Conservation (phyloP, 1,140 invertebrate species). For the Cydia fagiglandana region DNA sequence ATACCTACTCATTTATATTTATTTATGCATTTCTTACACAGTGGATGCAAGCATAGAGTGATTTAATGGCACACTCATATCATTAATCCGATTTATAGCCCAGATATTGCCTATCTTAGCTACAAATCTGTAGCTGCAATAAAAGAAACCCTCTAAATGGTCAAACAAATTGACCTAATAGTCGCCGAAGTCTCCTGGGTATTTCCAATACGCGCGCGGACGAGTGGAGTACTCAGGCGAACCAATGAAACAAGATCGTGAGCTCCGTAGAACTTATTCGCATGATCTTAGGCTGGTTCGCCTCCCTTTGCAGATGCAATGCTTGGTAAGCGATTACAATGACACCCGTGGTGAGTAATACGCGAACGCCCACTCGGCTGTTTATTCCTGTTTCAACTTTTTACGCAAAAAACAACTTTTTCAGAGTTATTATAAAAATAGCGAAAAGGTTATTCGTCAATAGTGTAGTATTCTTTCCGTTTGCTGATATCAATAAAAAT, state of each 20-base stretch:
- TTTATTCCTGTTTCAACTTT: neutral
- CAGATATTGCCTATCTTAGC: conserved; percentile 13
- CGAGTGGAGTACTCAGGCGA: too few species aligned
- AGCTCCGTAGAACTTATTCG: neutral
- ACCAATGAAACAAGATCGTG: too few species aligned
- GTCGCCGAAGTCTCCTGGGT: neutral
- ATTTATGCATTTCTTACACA: neutral
- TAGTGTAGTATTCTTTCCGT: too few species aligned
- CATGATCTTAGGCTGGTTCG: neutral
- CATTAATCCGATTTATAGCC: conserved; percentile 15
- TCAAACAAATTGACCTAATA: conserved; percentile 25
- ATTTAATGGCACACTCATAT: neutral
- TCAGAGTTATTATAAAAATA: too few species aligned
- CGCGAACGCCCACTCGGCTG: neutral
- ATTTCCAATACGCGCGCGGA: neutral
- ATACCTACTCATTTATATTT: too few species aligned
- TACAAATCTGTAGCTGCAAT: conserved; percentile 27
- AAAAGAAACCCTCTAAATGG: conserved; percentile 19
- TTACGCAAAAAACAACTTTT: too few species aligned
- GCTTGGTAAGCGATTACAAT: neutral
- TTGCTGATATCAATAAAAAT: too few species aligned
- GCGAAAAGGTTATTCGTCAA: too few species aligned
- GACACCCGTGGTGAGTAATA: neutral
- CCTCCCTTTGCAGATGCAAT: too few species aligned
- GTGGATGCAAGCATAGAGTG: neutral